Evolutionary conservation across 1,140 invertebrate genomes (phyloP).

Genomic region (Zaprionus taronus): DNA sequence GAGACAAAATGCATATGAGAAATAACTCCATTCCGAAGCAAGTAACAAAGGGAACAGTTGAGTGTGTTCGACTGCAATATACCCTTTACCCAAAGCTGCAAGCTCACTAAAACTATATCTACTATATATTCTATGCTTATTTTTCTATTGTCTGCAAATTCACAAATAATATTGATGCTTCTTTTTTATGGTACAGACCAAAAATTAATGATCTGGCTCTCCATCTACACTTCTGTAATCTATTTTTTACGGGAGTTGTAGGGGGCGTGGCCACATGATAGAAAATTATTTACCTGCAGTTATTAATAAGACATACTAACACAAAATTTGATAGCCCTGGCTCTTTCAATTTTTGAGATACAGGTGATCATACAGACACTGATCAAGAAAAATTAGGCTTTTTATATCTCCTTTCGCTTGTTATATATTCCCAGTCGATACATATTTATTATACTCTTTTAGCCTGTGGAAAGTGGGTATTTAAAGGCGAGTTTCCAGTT

Average conservation of each 20-base stretch:
- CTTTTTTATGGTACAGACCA: fast-evolving
- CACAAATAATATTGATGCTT: background rate
- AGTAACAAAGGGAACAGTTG: background rate
- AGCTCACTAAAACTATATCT: background rate
- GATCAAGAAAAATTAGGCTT: background rate
- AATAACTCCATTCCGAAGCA: background rate
- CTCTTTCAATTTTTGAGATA: background rate
- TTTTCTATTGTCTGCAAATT: background rate
- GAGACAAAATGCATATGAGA: constrained; percentile 76
- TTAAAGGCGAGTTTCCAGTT: background rate
- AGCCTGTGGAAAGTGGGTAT: background rate
- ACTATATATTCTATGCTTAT: background rate
- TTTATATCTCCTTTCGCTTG: background rate
- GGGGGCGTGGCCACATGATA: no score
- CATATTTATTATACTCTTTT: background rate
- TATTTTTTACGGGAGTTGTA: no score
- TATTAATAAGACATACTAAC: background rate
- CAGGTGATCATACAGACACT: background rate
- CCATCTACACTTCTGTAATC: no score
- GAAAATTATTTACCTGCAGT: no score
- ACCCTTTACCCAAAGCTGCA: background rate
- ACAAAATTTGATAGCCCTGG: background rate
- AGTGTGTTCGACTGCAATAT: background rate
- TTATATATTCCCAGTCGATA: background rate
- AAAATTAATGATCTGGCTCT: no score